Percentiles rank a stretch among this genome's conserved stretches.
Conservation (phyloP, 2,797 vertebrate species). For the Pseudocheirus occidentalis region DNA sequence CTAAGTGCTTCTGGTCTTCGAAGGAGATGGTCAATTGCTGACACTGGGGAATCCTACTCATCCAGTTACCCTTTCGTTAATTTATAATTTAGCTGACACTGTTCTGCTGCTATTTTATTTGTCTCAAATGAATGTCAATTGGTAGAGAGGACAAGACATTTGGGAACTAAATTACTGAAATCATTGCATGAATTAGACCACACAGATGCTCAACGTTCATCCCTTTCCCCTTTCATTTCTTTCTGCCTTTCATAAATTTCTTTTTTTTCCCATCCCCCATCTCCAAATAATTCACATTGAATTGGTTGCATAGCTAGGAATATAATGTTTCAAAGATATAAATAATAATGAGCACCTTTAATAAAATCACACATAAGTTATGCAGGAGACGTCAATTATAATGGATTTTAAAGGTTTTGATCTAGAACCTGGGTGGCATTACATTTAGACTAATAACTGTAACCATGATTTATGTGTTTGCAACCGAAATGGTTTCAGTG, state of each 20-base stretch:
- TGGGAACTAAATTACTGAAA: conserved; percentile 68
- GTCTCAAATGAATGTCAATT: conserved; percentile 57
- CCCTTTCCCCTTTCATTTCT: conserved; percentile 38
- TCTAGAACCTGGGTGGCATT: conserved; percentile 87
- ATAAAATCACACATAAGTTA: conserved; percentile 86
- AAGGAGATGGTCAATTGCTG: neutral
- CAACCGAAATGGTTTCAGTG: conserved; percentile 85
- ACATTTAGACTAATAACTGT: conserved; percentile 88
- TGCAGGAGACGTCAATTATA: conserved; percentile 85
- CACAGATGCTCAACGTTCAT: conserved; percentile 42
- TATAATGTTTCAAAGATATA: conserved; percentile 83
- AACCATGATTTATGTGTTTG: conserved; percentile 89
- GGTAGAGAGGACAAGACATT: conserved; percentile 51
- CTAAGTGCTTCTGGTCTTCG: conserved; percentile 41
- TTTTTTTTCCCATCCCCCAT: neutral
- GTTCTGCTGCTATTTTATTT: conserved; percentile 37
- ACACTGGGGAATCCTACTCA: neutral
- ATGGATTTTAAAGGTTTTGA: conserved; percentile 88
- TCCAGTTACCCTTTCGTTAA: conserved; percentile 47
- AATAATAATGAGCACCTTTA: conserved; percentile 87
- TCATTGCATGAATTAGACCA: conserved; percentile 25
- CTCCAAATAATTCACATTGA: conserved; percentile 74
- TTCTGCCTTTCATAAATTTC: conserved; percentile 53
- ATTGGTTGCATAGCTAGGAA: conserved; percentile 73
- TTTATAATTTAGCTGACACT: conserved; percentile 45